Evolutionary conservation across 2,113 vertebrate genomes (phyloP).

Genomic region (Seriola dumerili): DNA sequence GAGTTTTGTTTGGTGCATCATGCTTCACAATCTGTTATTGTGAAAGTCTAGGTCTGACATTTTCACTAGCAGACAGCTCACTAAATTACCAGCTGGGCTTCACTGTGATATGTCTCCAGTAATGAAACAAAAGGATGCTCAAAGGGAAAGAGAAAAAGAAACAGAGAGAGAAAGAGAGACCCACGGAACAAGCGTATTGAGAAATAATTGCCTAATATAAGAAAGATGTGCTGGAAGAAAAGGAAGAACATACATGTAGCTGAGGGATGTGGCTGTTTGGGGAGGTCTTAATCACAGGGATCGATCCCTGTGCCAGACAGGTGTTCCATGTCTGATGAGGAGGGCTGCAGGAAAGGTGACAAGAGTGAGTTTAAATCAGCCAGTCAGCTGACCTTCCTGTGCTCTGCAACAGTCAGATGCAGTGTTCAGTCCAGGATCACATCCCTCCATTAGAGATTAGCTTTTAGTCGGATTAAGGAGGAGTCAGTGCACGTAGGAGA

Average conservation of each 20-base stretch:
- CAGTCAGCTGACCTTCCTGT: conserved; percentile 45
- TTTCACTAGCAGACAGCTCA: conserved; percentile 38
- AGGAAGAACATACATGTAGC: conserved; percentile 19
- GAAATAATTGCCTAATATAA: conserved; percentile 43
- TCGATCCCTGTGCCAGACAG: conserved; percentile 62
- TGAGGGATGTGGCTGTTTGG: conserved; percentile 18
- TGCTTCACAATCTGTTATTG: conserved; percentile 31
- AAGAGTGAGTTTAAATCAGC: conserved; percentile 30
- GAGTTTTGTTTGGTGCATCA: conserved; percentile 20
- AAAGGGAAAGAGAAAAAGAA: conserved; percentile 15
- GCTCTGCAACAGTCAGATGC: conserved; percentile 26
- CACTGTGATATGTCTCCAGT: conserved; percentile 30
- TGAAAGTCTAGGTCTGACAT: conserved; percentile 42
- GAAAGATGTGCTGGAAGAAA: conserved; percentile 41
- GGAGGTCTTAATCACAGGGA: conserved; percentile 32
- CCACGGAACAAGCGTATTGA: conserved; percentile 15
- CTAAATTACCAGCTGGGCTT: conserved; percentile 53
- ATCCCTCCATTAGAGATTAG: conserved; percentile 72
- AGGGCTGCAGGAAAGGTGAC: conserved; percentile 29
- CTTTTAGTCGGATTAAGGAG: conserved; percentile 79
- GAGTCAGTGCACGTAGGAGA: conserved; percentile 58
- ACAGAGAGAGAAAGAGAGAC: background rate
- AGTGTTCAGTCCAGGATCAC: conserved; percentile 42
- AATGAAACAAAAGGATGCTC: conserved; percentile 40
- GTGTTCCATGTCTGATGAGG: conserved; percentile 53